Evolutionary conservation across 1,140 invertebrate genomes (phyloP).

Genomic region (Pogonomyrmex californicus): DNA sequence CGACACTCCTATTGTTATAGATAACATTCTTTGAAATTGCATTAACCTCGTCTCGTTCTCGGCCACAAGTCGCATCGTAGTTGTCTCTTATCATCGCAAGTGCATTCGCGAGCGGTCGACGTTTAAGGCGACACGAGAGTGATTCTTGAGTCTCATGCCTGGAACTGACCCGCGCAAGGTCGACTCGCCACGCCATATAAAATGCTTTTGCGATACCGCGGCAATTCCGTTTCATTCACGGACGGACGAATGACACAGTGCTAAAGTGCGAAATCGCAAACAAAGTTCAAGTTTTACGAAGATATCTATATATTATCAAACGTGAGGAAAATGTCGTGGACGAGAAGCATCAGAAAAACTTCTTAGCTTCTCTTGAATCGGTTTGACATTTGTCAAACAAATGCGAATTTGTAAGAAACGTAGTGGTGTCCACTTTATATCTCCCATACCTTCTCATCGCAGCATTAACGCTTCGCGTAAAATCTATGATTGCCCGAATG

Average conservation of each 20-base stretch:
- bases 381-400: not conserved
- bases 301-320: not conserved
- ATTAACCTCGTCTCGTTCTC: constrained; percentile 41
- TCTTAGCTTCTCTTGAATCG: not conserved
- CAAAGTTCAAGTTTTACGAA: not conserved
- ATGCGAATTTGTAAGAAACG: not conserved
- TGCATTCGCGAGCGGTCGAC: not conserved
- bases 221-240: constrained; percentile 4
- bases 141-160: constrained; percentile 12
- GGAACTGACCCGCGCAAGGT: constrained; percentile 46
- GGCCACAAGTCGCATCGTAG: not conserved
- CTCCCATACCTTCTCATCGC: not conserved
- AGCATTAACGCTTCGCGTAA: not conserved
- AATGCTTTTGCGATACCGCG: constrained; percentile 10
- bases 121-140: constrained; percentile 33
- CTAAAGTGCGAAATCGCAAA: not conserved
- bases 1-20: not conserved
- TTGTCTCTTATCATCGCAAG: constrained; percentile 12
- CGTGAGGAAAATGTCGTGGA: not conserved
- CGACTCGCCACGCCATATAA: not conserved
- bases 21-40: not conserved
- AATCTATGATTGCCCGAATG: not conserved
- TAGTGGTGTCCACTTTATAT: not conserved
- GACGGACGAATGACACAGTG: not conserved
- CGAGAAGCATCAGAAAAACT: not conserved